Conservation (phyloP, 2,113 vertebrate species). For the Brachirus orientalis region DNA sequence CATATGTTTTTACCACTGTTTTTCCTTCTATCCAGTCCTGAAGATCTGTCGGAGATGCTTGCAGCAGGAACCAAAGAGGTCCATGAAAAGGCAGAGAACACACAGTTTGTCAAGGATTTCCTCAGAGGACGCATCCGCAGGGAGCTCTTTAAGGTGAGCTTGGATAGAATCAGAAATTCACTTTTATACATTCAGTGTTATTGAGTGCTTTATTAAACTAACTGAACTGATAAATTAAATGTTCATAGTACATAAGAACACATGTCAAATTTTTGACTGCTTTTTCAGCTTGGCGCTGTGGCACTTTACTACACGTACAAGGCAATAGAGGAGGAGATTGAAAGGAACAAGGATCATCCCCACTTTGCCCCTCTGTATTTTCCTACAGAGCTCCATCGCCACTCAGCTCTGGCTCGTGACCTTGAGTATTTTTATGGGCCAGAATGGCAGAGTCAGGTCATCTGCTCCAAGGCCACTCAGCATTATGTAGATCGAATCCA, state of each 20-base stretch:
- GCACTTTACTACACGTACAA: constrained; percentile 95
- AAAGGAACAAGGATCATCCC: constrained; percentile 89
- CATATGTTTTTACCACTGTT: neutral
- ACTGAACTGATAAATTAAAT: too few relatives aligned
- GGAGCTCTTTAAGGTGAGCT: constrained; percentile 93
- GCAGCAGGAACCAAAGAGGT: constrained; percentile 95
- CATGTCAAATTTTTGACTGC: neutral
- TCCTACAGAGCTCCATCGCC: constrained; percentile 91
- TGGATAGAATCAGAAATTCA: neutral
- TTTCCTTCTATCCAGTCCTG: constrained; percentile 74
- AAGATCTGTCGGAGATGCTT: constrained; percentile 93
- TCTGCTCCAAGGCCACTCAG: constrained; percentile 87
- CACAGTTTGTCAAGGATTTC: constrained; percentile 96
- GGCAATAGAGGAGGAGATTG: constrained; percentile 95
- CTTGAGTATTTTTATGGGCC: constrained; percentile 91
- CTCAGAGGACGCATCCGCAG: constrained; percentile 90
- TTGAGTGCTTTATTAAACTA: neutral
- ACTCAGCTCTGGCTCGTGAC: constrained; percentile 86
- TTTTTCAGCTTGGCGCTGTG: constrained; percentile 85
- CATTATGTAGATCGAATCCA: constrained; percentile 91
- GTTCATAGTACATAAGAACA: neutral
- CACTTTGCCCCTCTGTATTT: constrained; percentile 94
- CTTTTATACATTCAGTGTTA: too few relatives aligned
- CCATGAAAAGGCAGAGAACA: constrained; percentile 93
- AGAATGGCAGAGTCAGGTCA: constrained; percentile 85